These are phyloP conservation scores for Nemurella pictetii DNA, from an alignment of 2,888 invertebrate species.

Conservation along the genomic window DNA sequence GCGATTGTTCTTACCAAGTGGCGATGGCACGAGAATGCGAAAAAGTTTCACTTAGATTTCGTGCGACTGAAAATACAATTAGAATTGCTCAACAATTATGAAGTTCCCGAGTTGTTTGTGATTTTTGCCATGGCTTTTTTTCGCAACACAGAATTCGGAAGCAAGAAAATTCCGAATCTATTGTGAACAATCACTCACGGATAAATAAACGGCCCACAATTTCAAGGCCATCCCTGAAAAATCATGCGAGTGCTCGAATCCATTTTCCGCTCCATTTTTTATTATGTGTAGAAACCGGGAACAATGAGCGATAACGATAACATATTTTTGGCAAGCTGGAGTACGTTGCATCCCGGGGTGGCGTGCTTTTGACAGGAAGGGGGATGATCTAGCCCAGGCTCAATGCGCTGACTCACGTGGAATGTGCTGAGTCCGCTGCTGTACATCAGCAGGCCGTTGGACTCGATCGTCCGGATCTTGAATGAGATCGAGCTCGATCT, in stretches of 20 bases:
- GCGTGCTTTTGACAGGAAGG: too few species aligned
- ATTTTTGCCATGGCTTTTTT: not conserved
- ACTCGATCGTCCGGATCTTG: constrained; percentile 94
- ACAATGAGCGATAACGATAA: too few species aligned
- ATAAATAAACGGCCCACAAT: too few species aligned
- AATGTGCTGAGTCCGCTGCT: constrained; percentile 63
- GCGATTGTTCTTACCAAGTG: not conserved
- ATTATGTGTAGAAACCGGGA: too few species aligned
- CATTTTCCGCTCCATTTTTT: too few species aligned
- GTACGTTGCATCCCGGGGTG: too few species aligned
- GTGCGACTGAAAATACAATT: not conserved
- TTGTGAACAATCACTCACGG: too few species aligned
- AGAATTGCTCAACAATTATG: not conserved
- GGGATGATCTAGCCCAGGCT: too few species aligned
- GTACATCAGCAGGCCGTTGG: constrained; percentile 91
- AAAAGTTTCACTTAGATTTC: not conserved
- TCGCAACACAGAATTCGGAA: not conserved
- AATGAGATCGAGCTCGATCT: constrained; percentile 88
- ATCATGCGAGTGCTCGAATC: too few species aligned
- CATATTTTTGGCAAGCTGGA: too few species aligned
- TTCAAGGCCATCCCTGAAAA: not conserved
- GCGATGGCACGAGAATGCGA: not conserved
- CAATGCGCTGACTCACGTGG: constrained; percentile 24
- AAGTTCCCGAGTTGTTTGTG: not conserved
- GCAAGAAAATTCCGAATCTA: too few species aligned